Conservation (phyloP, 2,797 vertebrate genomes). For the Hipposideros larvatus region DNA sequence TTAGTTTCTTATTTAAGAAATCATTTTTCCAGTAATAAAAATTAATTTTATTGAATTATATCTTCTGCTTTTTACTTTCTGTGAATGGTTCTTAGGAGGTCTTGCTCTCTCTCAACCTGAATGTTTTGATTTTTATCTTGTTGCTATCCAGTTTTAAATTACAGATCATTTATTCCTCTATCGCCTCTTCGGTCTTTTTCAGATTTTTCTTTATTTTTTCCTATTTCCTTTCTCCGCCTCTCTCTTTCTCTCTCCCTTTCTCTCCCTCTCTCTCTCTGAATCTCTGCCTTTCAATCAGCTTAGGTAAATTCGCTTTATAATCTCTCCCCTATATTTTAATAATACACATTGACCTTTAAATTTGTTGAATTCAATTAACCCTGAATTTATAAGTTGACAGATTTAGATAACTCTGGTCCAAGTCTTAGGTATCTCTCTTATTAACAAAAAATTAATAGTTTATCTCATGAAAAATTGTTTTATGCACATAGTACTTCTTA, state of each 20-base stretch:
- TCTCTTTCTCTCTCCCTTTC: no score
- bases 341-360: not conserved
- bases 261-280: no score
- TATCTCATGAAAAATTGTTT: not conserved
- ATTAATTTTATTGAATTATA: not conserved
- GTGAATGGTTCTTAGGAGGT: not conserved
- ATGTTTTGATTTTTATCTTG: not conserved
- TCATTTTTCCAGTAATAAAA: not conserved
- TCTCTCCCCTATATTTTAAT: not conserved
- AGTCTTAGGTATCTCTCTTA: not conserved
- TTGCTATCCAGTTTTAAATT: not conserved
- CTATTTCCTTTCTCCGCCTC: not conserved
- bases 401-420: not conserved
- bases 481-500: conserved; percentile 15
- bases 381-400: not conserved
- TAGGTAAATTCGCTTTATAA: not conserved
- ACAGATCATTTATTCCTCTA: not conserved
- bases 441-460: not conserved
- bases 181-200: not conserved
- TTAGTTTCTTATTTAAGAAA: conserved; percentile 7
- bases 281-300: not conserved
- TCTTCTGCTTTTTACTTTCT: not conserved
- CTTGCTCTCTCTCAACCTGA: not conserved
- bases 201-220: not conserved
- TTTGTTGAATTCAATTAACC: not conserved